Evolutionary conservation across 2,888 invertebrate species (phyloP).

Genomic region (Tenthredo notha): DNA sequence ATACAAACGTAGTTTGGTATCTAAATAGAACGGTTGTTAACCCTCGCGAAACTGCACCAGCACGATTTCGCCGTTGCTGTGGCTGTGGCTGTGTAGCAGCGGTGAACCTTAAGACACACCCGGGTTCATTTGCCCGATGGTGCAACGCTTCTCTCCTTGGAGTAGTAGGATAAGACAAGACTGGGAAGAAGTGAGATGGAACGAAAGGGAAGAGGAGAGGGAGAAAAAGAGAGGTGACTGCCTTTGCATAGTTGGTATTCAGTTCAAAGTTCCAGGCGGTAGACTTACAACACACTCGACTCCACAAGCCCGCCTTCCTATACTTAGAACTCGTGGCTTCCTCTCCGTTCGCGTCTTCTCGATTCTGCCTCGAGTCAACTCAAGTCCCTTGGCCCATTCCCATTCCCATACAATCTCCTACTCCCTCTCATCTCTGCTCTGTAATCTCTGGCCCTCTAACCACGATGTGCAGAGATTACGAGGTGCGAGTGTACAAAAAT

Average conservation of each 20-base stretch:
- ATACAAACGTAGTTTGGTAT: constrained; percentile 1
- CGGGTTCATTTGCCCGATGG: constrained; percentile 53
- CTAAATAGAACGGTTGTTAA: constrained; percentile 51
- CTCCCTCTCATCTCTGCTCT: background rate
- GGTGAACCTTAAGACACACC: constrained; percentile 48
- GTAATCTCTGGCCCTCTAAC: constrained; percentile 4
- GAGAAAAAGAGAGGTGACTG: constrained; percentile 18
- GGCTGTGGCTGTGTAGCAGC: background rate
- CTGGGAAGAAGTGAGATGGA: constrained; percentile 24
- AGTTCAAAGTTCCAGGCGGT: constrained; percentile 53
- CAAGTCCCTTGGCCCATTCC: constrained; percentile 51
- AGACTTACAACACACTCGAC: constrained; percentile 44
- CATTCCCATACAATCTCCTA: background rate
- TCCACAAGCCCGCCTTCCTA: constrained; percentile 57
- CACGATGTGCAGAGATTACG: background rate
- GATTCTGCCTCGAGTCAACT: constrained; percentile 53
- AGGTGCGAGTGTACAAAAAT: background rate
- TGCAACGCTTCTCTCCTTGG: constrained; percentile 42
- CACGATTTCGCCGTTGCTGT: constrained; percentile 9
- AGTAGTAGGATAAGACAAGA: constrained; percentile 13
- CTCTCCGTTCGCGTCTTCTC: constrained; percentile 57
- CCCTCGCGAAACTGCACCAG: constrained; percentile 34
- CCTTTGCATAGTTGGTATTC: constrained; percentile 55
- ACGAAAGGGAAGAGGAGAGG: constrained; percentile 26
- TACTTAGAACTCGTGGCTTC: constrained; percentile 62